These are phyloP conservation scores for Axis porcinus DNA, from an alignment of 2,113 vertebrate species.

Conservation along the genomic window DNA sequence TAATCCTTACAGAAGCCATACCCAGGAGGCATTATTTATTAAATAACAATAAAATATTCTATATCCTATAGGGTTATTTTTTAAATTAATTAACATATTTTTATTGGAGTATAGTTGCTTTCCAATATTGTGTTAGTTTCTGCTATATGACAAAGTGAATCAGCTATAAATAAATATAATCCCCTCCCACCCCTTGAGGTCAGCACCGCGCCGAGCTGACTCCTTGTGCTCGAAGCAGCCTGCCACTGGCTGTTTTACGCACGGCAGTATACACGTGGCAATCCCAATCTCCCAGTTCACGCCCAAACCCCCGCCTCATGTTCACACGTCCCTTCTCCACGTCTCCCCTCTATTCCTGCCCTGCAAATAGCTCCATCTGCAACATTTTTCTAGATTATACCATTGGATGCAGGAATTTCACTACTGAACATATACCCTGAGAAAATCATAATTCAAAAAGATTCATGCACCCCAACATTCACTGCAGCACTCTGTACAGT, in stretches of 20 bases:
- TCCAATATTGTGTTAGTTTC: neutral
- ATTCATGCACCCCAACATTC: neutral
- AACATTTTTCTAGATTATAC: neutral
- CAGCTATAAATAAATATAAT: neutral
- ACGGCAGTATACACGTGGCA: neutral
- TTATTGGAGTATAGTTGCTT: neutral
- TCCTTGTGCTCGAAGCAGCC: fast-evolving
- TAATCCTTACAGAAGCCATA: neutral
- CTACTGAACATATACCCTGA: neutral
- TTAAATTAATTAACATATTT: neutral
- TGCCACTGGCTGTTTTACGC: neutral
- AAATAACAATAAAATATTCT: neutral
- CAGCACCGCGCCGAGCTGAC: neutral
- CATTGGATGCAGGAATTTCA: neutral
- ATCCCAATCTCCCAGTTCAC: neutral
- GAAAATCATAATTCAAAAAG: neutral
- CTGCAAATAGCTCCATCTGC: neutral
- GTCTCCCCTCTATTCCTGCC: neutral
- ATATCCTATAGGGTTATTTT: neutral
- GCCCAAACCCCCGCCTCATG: neutral
- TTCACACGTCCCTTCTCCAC: neutral
- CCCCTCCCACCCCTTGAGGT: neutral
- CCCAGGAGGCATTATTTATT: neutral
- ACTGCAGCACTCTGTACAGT: fast-evolving
- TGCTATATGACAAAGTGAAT: neutral